Conservation (phyloP, 2,797 vertebrate genomes). For the Rhinoraja longicauda region DNA sequence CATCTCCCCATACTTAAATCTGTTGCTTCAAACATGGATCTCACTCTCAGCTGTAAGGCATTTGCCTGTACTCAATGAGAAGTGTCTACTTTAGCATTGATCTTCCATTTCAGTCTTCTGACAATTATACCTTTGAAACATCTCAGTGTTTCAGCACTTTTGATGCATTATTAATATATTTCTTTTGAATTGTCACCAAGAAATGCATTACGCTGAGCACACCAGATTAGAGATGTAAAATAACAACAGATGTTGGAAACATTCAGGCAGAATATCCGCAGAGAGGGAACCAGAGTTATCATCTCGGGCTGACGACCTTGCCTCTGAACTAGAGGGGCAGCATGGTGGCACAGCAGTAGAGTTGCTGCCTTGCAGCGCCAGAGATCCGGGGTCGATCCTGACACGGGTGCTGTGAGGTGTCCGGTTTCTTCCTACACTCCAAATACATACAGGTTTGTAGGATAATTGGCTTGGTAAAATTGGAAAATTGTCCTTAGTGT, state of each 20-base stretch:
- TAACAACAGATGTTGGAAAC: not conserved
- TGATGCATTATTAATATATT: not conserved
- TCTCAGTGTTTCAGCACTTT: not conserved
- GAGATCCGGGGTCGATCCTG: no score
- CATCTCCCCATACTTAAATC: not conserved
- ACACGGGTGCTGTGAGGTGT: no score
- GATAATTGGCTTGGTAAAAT: no score
- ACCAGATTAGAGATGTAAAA: not conserved
- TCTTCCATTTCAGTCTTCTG: not conserved
- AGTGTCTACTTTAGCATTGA: not conserved
- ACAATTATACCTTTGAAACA: not conserved
- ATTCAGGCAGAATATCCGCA: not conserved
- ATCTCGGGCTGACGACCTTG: not conserved
- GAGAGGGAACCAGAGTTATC: not conserved
- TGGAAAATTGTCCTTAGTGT: no score
- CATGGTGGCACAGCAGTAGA: no score
- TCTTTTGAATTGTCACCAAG: not conserved
- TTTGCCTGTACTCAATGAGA: not conserved
- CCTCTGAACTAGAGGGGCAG: no score
- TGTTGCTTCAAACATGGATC: not conserved
- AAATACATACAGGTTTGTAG: no score
- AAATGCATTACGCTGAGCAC: not conserved
- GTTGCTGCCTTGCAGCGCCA: no score
- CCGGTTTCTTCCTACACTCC: no score
- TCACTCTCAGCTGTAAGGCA: not conserved